These are phyloP conservation scores for Nannoperca obscura DNA, from an alignment of 2,797 vertebrate species.

Conservation along the genomic window DNA sequence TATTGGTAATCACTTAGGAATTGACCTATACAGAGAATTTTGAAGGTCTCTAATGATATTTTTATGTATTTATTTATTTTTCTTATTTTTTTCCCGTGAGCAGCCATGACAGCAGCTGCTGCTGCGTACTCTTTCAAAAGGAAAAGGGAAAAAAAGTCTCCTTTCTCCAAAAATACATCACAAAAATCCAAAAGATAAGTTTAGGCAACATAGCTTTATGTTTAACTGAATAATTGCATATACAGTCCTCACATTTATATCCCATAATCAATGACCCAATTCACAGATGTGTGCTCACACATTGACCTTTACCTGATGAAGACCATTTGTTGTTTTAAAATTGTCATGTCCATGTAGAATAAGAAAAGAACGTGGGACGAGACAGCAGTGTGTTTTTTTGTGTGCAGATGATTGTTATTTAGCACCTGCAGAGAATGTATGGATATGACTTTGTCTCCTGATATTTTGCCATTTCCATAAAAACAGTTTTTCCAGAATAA, in stretches of 20 bases:
- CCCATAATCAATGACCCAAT: not conserved
- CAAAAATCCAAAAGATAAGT: not conserved
- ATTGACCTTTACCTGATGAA: not conserved
- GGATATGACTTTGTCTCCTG: not conserved
- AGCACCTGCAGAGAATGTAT: not conserved
- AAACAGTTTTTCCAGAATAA: not conserved
- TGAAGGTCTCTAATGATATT: not conserved
- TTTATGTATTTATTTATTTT: not conserved
- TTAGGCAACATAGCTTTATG: not conserved
- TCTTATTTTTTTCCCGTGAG: not conserved
- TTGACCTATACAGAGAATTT: not conserved
- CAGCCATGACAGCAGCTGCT: not conserved
- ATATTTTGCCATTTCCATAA: not conserved
- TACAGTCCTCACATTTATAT: not conserved
- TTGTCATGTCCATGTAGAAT: not conserved
- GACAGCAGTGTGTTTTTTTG: not conserved
- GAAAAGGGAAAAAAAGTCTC: not conserved
- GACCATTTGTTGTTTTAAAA: too few species aligned
- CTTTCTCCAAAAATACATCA: not conserved
- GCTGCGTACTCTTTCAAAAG: not conserved
- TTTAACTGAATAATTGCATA: not conserved
- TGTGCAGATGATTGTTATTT: not conserved
- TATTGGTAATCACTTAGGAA: too few species aligned
- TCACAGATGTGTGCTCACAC: not conserved
- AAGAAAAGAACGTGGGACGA: not conserved